Base-by-base conservation (phyloP, 2,113 vertebrate species). In the Tyto alba region DNA sequence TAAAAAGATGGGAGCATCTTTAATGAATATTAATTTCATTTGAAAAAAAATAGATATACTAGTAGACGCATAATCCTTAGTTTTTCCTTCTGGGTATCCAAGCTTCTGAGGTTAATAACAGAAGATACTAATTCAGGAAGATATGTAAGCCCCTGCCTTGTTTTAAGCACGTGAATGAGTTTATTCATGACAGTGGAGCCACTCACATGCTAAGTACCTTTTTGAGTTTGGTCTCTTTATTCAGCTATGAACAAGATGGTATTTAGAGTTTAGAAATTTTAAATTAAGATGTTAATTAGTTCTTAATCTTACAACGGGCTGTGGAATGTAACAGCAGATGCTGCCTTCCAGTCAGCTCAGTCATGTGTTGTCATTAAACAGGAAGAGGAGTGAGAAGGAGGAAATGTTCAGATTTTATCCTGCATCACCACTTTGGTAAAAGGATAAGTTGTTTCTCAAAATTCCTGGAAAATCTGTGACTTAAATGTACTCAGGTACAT, bases 21-120 rank as follows among this genome's bases (percentile, higher is more conserved):
- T 59, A 82, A 85, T 95, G 74, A 97, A 95, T 95, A 95, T 86
- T 95, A 91, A 96, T 95, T 92, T 85, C 12, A 40, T 82, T 84
- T 79, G 38, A 45, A 60, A 84, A 95, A 90, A 92, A 67, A 7
- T 8, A 13, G 38, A 26, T 63, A 9, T 73, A 48, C 13, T 45
- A 27, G 74, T 56, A 95, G 92, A 60, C 29, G 79, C 89, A 78
- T 77, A 92, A 76, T 89, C 77, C 74, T 92, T 73, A 40, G 38
- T 69, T 95, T 88, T 78, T 88, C 57, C 85, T 95, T 94, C 90
- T 88, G 89, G 74, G 67, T 82, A 62, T 50, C 53, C 50, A 77
- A 48, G 48, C 62, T 85, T 87, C 64, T 87, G 69, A 94, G 62
- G 17, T 82, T 91, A 66, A 55, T 89, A 69, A 93, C 45, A 83